These are phyloP conservation scores for Drosophila rubida DNA, from an alignment of 2,888 invertebrate genomes.

Conservation along the genomic window DNA sequence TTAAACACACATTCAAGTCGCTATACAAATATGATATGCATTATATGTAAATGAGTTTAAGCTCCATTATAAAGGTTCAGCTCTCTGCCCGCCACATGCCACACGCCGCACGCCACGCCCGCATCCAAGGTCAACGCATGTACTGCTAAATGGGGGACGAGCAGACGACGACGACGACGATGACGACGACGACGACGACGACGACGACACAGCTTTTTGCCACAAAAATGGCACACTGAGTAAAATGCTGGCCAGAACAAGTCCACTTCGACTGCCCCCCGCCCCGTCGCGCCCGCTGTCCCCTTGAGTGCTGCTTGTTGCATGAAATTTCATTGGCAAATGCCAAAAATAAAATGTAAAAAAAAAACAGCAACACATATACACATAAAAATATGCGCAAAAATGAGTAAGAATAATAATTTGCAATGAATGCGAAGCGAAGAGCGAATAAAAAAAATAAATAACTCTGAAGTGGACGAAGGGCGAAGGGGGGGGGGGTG, in stretches of 20 bases:
- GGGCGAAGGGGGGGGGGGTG: not conserved
- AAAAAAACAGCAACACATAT: conserved; percentile 5
- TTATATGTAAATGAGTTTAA: conserved; percentile 66
- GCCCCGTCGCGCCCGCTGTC: not conserved
- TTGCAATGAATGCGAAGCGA: conserved; percentile 40
- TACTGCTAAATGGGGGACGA: conserved; percentile 1
- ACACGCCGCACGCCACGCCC: conserved; percentile 32
- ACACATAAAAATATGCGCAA: conserved; percentile 20
- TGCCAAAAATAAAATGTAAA: conserved; percentile 28
- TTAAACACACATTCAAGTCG: conserved; percentile 66
- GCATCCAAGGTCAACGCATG: conserved; percentile 43
- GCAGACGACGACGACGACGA: conserved; percentile 12
- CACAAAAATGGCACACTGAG: conserved; percentile 36
- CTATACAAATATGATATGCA: conserved; percentile 64
- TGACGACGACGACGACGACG: conserved; percentile 4
- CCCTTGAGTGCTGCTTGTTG: not conserved
- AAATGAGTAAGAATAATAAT: conserved; percentile 42
- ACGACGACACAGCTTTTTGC: conserved; percentile 13
- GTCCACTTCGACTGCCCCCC: not conserved
- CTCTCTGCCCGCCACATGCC: conserved; percentile 37
- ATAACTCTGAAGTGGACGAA: not conserved
- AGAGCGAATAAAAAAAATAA: not conserved
- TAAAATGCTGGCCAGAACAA: conserved; percentile 10
- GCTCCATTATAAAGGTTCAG: conserved; percentile 59
- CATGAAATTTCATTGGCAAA: conserved; percentile 37